A percentile compares a stretch with the other conserved stretches of the same genome.
These are phyloP conservation scores for Eumerus sabulonum DNA, from an alignment of 2,888 invertebrate genomes.

Conservation along the genomic window DNA sequence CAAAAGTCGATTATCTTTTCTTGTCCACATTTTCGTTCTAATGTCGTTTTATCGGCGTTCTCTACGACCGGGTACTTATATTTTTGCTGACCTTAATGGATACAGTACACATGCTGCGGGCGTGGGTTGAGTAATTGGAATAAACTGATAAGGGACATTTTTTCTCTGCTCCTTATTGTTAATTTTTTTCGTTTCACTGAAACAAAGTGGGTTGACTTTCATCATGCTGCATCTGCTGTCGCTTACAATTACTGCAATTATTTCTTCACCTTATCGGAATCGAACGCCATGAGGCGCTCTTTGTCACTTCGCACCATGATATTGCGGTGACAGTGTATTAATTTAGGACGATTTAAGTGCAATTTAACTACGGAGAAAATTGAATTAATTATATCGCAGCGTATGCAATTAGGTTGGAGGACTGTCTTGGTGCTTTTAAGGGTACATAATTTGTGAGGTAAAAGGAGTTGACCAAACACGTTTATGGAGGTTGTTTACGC, in stretches of 20 bases:
- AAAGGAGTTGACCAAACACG: no score
- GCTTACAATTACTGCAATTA: conserved; percentile 23
- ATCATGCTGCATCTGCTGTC: conserved; percentile 5
- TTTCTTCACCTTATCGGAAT: conserved; percentile 49
- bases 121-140: no score
- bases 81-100: conserved; percentile 40
- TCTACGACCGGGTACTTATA: no score
- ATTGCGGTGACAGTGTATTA: conserved; percentile 40
- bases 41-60: no score
- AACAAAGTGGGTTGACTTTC: no score
- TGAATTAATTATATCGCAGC: conserved; percentile 50
- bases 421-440: no score
- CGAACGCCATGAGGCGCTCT: conserved; percentile 20
- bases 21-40: conserved; percentile 7
- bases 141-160: no score
- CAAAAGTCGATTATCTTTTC: no score
- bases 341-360: conserved; percentile 34
- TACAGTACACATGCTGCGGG: neutral
- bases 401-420: conserved; percentile 32
- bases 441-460: no score
- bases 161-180: no score
- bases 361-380: conserved; percentile 33
- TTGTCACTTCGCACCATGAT: conserved; percentile 29
- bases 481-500: no score
- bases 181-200: no score